Base-by-base conservation (phyloP, 1,140 invertebrate species). In the Limonius californicus region DNA sequence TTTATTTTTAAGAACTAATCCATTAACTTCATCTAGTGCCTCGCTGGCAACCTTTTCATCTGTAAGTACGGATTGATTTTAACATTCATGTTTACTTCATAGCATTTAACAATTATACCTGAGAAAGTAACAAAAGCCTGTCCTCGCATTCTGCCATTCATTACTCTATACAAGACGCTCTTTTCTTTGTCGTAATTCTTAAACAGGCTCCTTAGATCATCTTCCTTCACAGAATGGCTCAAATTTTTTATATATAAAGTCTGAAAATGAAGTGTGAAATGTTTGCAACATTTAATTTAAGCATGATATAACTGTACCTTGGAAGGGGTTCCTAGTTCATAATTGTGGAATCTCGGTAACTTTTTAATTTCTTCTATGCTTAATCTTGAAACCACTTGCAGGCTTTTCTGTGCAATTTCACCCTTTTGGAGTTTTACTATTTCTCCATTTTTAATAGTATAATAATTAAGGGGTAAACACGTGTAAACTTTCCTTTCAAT, bases 121-220 rank as follows among this genome's bases (percentile, higher is more conserved):
- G 67, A 50, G 72, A 83, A 82, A 53, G 77, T 78, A 15, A 83
- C 66, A 75, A 84, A 84, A 32, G 81, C 83, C 70, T 84, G 83
- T 62, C 83, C 82, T 70, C 73, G 79, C 82, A 84, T 82, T 76
- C 74, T 79, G 3, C 82, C 82, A 19, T 63, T 69, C 74, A 84
- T 76, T 6, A 83, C 58, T 70, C 73, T 72, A 39, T 39, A 39
- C 7, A 12, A 12, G n/a, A 39, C n/a, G n/a, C n/a, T 39, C 64
- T 79, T 79, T 1, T 66, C 68, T 8, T 67, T 47, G 56, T 77
- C 69, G 68, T 76, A 80, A 12, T 71, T 66, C 0, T 69, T 65
- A 74, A 82, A 82, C 16, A 83, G 30, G 8, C 68, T 65, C 9
- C 77, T 71, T 16, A 84, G 70, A 68, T 83, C 79, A 16, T 70